These are phyloP conservation scores for Tribolium castaneum DNA, from an alignment of 1,140 invertebrate species.

Conservation along the genomic window DNA sequence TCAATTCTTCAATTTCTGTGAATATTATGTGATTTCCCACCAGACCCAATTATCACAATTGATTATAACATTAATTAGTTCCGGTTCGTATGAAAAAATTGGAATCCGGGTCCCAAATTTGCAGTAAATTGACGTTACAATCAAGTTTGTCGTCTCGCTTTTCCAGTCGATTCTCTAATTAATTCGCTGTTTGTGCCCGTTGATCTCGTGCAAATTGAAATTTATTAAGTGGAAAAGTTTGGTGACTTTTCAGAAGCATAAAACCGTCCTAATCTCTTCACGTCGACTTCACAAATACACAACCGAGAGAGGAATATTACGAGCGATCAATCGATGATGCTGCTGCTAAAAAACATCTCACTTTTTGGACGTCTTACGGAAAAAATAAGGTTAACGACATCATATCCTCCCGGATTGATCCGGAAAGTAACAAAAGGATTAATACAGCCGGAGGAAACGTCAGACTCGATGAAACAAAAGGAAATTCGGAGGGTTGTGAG, in stretches of 20 bases:
- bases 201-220: slow-evolving; percentile 11
- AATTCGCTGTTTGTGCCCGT: slow-evolving; percentile 18
- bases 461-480: neutral
- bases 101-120: neutral
- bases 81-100: too few species aligned
- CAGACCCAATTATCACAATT: too few species aligned
- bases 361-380: neutral
- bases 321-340: neutral
- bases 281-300: slow-evolving; percentile 12
- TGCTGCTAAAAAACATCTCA: neutral
- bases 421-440: neutral
- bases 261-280: slow-evolving; percentile 2
- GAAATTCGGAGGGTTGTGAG: neutral
- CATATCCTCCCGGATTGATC: neutral
- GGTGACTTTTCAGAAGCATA: neutral
- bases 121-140: neutral
- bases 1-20: too few species aligned
- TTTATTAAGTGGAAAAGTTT: slow-evolving; percentile 26
- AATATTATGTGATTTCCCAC: too few species aligned
- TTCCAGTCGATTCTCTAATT: slow-evolving; percentile 16
- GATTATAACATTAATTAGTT: too few species aligned
- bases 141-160: neutral
- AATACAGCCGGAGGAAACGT: neutral
- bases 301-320: neutral
- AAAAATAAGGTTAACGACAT: slow-evolving; percentile 4